Conservation (phyloP, 2,113 vertebrate genomes). For the Marmota flaviventris region DNA sequence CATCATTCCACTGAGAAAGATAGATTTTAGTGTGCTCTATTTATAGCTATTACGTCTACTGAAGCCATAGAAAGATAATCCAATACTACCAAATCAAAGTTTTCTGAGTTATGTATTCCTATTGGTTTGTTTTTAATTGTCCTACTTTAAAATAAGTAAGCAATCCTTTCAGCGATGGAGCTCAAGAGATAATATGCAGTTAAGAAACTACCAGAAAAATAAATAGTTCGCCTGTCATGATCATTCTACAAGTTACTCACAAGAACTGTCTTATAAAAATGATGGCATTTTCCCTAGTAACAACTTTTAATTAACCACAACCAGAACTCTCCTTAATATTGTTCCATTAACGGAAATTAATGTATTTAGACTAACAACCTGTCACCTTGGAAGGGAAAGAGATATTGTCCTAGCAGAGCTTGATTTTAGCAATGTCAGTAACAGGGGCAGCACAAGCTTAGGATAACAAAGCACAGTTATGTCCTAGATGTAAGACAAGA, state of each 20-base stretch:
- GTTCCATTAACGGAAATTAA: neutral
- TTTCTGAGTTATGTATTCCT: slow-evolving; percentile 53
- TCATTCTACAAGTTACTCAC: neutral
- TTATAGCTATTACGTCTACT: slow-evolving; percentile 56
- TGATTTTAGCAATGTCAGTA: neutral
- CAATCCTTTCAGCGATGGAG: neutral
- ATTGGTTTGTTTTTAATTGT: slow-evolving; percentile 55
- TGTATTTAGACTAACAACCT: slow-evolving; percentile 44
- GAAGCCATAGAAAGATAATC: slow-evolving; percentile 58
- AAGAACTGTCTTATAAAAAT: slow-evolving; percentile 42
- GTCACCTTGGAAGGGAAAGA: neutral
- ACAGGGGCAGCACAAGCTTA: neutral
- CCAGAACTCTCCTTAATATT: neutral
- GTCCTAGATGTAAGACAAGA: neutral
- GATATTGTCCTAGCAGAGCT: neutral
- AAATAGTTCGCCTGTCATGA: neutral
- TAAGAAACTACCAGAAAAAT: slow-evolving; percentile 39
- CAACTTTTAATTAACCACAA: slow-evolving; percentile 47
- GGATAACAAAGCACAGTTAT: neutral
- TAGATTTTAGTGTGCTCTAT: slow-evolving; percentile 30
- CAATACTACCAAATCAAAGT: slow-evolving; percentile 20
- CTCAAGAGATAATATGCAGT: neutral
- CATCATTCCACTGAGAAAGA: slow-evolving; percentile 37
- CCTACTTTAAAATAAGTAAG: slow-evolving; percentile 28
- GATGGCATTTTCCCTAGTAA: neutral